phyloP scores from a whole-genome alignment of 2,113 vertebrate genomes.

The Dasyornis broadbenti region DNA sequence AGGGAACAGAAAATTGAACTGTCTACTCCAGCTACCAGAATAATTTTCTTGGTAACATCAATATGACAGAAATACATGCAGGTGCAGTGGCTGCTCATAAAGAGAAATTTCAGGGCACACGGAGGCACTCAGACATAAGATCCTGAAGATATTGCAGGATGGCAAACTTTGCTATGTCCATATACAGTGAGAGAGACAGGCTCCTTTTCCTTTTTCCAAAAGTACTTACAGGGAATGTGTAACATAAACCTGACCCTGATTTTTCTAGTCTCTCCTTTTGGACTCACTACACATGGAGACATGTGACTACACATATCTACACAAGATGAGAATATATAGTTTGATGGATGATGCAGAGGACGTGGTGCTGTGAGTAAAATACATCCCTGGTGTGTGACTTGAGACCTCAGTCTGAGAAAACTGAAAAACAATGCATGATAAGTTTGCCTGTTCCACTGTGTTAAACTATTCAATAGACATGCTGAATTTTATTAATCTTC shows the following conservation, averaged over 20 bases:
- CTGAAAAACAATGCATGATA: neutral
- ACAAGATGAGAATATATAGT: neutral
- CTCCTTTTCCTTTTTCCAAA: neutral
- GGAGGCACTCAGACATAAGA: neutral
- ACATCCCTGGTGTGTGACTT: rapidly evolving
- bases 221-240: neutral
- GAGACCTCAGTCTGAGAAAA: neutral
- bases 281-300: no score
- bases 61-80: neutral
- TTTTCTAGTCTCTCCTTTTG: neutral
- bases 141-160: neutral
- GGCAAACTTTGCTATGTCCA: neutral
- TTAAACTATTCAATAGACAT: neutral
- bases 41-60: neutral
- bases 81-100: neutral
- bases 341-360: neutral
- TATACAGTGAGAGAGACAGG: neutral
- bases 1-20: neutral
- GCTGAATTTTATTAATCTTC: neutral
- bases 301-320: neutral
- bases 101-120: neutral
- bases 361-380: neutral
- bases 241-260: neutral
- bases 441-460: neutral
- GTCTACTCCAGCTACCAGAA: neutral